These are phyloP conservation scores for Ameiurus melas DNA, from an alignment of 2,113 vertebrate species.

Conservation along the genomic window DNA sequence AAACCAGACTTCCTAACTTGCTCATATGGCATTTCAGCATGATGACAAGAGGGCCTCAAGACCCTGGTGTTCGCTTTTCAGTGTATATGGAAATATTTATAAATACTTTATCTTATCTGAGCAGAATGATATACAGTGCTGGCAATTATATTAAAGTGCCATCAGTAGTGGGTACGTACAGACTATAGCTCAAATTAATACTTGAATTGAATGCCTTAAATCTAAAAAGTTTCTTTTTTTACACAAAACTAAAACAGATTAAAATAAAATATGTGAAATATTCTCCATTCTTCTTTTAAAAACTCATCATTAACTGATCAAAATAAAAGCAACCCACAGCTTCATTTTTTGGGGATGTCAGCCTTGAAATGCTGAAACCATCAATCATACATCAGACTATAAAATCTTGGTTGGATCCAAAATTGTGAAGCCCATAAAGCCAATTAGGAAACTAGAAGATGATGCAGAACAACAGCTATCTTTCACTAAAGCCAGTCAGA, in stretches of 20 bases:
- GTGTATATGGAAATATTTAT: background rate
- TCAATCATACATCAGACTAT: background rate
- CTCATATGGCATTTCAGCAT: slow-evolving; percentile 46
- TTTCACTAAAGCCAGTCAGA: background rate
- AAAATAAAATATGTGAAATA: background rate
- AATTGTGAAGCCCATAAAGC: background rate
- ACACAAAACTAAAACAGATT: background rate
- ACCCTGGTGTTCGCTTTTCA: background rate
- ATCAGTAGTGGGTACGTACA: background rate
- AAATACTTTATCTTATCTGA: background rate
- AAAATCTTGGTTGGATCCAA: no score
- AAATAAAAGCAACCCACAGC: background rate
- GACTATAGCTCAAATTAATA: background rate
- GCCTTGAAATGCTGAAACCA: background rate
- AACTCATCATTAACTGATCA: background rate
- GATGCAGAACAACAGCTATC: background rate
- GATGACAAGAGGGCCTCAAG: background rate
- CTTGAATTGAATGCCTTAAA: background rate
- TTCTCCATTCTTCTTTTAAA: background rate
- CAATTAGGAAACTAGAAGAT: background rate
- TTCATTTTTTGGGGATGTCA: background rate
- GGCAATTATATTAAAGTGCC: background rate
- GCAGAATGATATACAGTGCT: background rate
- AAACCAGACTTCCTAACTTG: slow-evolving; percentile 59
- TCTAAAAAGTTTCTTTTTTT: background rate